A percentile compares a stretch with the other conserved stretches of the same genome.
Evolutionary conservation across 2,888 invertebrate genomes (phyloP).

Genomic region (Polyommatus iphigenia): DNA sequence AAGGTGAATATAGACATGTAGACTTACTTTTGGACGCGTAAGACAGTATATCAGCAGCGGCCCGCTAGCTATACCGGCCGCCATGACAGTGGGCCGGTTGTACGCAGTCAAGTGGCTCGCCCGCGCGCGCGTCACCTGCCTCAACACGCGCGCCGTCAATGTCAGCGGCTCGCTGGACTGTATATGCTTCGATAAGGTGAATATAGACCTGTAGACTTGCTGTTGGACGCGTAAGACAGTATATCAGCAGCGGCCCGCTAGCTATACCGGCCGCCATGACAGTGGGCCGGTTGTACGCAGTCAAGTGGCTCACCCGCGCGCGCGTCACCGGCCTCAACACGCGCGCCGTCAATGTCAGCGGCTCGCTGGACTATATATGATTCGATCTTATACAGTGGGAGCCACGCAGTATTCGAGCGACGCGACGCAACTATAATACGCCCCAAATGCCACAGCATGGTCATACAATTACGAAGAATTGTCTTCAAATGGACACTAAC

Average conservation of each 20-base stretch:
- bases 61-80: conserved; percentile 83
- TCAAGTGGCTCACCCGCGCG: conserved; percentile 87
- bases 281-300: conserved; percentile 94
- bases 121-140: conserved; percentile 91
- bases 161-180: conserved; percentile 94
- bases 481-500: too few relatives aligned
- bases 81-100: conserved; percentile 96
- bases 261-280: conserved; percentile 98
- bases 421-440: too few relatives aligned
- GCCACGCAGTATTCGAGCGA: too few relatives aligned
- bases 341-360: conserved; percentile 95
- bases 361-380: conserved; percentile 92
- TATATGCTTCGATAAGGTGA: conserved; percentile 94
- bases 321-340: conserved; percentile 95
- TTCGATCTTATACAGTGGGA: conserved; percentile 79
- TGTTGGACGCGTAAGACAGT: too few relatives aligned
- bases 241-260: too few relatives aligned
- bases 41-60: too few relatives aligned
- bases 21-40: too few relatives aligned
- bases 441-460: too few relatives aligned
- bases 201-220: background rate
- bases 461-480: too few relatives aligned
- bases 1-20: conserved; percentile 51
- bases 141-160: conserved; percentile 95
- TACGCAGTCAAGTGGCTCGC: conserved; percentile 93